Conservation (phyloP, 2,888 invertebrate species). For the Drosophila austrosaltans region DNA sequence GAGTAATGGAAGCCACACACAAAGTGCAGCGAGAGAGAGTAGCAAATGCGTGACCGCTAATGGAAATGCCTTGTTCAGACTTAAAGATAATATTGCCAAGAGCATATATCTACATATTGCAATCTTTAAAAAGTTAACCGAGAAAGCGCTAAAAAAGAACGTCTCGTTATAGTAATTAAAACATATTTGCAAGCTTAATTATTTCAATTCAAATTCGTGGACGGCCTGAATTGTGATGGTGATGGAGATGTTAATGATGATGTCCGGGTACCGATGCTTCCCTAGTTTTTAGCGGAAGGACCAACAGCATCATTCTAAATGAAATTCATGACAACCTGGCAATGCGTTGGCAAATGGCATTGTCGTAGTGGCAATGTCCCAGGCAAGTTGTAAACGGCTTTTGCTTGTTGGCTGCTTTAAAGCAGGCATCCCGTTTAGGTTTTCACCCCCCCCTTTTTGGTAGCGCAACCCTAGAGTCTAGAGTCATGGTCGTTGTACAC, state of each 20-base stretch:
- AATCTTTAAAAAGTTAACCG: background rate
- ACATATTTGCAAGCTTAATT: constrained; percentile 9
- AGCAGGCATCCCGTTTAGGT: constrained; percentile 32
- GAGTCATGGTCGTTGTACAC: constrained; percentile 27
- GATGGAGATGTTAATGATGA: too few relatives aligned
- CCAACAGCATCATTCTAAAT: constrained; percentile 39
- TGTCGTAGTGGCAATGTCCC: constrained; percentile 52
- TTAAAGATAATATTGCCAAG: background rate
- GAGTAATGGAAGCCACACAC: constrained; percentile 4
- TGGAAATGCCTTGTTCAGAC: constrained; percentile 8
- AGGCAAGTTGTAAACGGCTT: constrained; percentile 50
- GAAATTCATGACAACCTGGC: constrained; percentile 53
- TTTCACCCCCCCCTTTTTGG: constrained; percentile 27
- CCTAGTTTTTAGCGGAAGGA: constrained; percentile 14
- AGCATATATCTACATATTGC: background rate
- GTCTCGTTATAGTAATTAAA: constrained; percentile 1
- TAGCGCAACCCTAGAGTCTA: constrained; percentile 34
- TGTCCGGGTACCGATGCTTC: too few relatives aligned
- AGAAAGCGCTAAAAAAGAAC: background rate
- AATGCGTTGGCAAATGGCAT: constrained; percentile 53
- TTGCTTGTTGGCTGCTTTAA: constrained; percentile 43
- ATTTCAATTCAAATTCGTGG: constrained; percentile 10
- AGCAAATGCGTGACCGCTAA: background rate
- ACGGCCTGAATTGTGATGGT: constrained; percentile 7
- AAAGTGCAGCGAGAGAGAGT: background rate